phyloP scores from a whole-genome alignment of 2,113 vertebrate species.

The Eleginops maclovinus region DNA sequence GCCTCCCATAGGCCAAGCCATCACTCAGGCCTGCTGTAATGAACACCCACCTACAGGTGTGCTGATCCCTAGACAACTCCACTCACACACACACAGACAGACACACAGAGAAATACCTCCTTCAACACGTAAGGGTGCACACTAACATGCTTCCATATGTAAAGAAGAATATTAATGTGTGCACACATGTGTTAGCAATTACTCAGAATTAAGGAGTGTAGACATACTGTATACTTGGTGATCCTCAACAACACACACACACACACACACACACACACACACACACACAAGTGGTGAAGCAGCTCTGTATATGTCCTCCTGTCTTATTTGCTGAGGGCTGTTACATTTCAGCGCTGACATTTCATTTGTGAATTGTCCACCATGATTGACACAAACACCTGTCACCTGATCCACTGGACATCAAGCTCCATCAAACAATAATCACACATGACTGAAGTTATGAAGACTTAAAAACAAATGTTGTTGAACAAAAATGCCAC shows the following conservation, averaged over 20 bases:
- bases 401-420: constrained; percentile 23
- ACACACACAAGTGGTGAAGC: neutral
- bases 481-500: neutral
- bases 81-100: constrained; percentile 20
- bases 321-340: constrained; percentile 26
- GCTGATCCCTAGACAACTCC: constrained; percentile 48
- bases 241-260: constrained; percentile 4
- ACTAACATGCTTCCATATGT: constrained; percentile 30
- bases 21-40: constrained; percentile 81
- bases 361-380: constrained; percentile 19
- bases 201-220: neutral
- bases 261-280: constrained; percentile 8
- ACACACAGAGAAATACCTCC: constrained; percentile 16
- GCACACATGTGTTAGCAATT: constrained; percentile 32
- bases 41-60: constrained; percentile 82
- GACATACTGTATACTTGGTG: neutral
- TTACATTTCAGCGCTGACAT: constrained; percentile 28
- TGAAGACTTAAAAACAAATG: neutral
- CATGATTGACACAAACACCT: constrained; percentile 37
- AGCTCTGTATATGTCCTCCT: neutral
- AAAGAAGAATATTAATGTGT: constrained; percentile 15
- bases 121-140: constrained; percentile 5
- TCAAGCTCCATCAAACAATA: constrained; percentile 20
- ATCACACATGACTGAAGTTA: constrained; percentile 3
- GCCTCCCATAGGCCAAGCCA: constrained; percentile 73